phyloP scores from a whole-genome alignment of 2,888 invertebrate species.

The Idaea aversata region DNA sequence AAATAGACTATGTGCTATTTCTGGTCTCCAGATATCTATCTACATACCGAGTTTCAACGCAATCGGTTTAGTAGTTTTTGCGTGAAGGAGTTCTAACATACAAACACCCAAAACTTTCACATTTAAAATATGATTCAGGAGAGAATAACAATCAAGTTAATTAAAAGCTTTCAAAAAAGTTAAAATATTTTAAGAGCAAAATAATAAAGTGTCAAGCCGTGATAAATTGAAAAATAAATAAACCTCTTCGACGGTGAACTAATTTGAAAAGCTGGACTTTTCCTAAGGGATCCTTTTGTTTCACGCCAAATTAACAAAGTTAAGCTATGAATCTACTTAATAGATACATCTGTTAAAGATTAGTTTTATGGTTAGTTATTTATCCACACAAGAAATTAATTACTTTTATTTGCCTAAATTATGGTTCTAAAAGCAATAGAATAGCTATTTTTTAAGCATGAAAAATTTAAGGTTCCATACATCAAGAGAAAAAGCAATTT shows the following conservation, averaged over 20 bases:
- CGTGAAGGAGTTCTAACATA: too few relatives aligned
- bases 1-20: too few relatives aligned
- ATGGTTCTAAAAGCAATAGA: too few relatives aligned
- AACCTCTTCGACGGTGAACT: slow-evolving; percentile 39
- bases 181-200: background rate
- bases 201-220: slow-evolving; percentile 18
- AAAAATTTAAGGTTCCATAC: too few relatives aligned
- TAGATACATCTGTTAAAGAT: slow-evolving; percentile 15
- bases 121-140: background rate
- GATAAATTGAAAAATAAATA: slow-evolving; percentile 41
- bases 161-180: background rate
- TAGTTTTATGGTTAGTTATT: background rate
- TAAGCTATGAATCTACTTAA: slow-evolving; percentile 38
- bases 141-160: background rate
- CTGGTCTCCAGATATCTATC: too few relatives aligned
- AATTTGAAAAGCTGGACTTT: slow-evolving; percentile 45
- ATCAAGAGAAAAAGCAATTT: too few relatives aligned
- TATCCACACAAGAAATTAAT: too few relatives aligned
- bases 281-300: slow-evolving; percentile 46
- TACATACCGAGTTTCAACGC: too few relatives aligned
- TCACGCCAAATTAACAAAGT: slow-evolving; percentile 46
- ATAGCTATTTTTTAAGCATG: too few relatives aligned
- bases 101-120: background rate
- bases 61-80: too few relatives aligned
- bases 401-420: too few relatives aligned